Evolutionary conservation across 2,113 vertebrate species (phyloP), one percentile per base, ranked within the genome.

Genomic region (Brachyhypopomus occidentalis): DNA sequence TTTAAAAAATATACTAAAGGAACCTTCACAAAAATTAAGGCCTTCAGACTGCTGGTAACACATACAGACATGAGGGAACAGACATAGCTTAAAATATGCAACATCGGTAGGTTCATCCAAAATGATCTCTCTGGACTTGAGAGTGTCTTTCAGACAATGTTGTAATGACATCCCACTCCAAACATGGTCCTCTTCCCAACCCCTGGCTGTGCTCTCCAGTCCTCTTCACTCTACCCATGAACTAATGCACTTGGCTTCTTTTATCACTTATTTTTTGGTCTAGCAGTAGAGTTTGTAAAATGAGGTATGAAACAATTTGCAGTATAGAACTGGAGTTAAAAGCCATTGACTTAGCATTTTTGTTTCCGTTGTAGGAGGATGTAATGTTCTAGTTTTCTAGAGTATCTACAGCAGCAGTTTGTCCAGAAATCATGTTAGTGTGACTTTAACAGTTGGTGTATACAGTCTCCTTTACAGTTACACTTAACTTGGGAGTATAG

Each of bases 301-400:
- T n/a, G n/a, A n/a, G n/a, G n/a, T n/a, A n/a, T n/a, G n/a, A n/a
- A n/a, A n/a, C n/a, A n/a, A n/a, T n/a, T n/a, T n/a, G n/a, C n/a
- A n/a, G n/a, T n/a, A n/a, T 25, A 14, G 79, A 78, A 55, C 41
- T 66, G 25, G 64, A 84, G 77, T 38, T 78, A 72, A 74, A 84
- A 81, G 83, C 79, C 83, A 81, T 81, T 75, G 55, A 69, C 56
- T 30, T 30, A 30, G 30, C 30, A 34, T 76, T 69, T 69, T 52
- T 30, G 34, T 75, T 69, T 16, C 59, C 45, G 17, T 17, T 1
- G 58, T 76, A 34, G 56, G 72, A 77, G 58, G 60, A 27, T 27
- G 22, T 27, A 64, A 64, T 27, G 62, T 27, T 64, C 5, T 23
- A 12, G 4, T 25, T 12, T 23, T 41, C 11, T 64, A 77, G 19